Conservation (phyloP, 2,888 invertebrate genomes). For the Trachelus iudaicus region DNA sequence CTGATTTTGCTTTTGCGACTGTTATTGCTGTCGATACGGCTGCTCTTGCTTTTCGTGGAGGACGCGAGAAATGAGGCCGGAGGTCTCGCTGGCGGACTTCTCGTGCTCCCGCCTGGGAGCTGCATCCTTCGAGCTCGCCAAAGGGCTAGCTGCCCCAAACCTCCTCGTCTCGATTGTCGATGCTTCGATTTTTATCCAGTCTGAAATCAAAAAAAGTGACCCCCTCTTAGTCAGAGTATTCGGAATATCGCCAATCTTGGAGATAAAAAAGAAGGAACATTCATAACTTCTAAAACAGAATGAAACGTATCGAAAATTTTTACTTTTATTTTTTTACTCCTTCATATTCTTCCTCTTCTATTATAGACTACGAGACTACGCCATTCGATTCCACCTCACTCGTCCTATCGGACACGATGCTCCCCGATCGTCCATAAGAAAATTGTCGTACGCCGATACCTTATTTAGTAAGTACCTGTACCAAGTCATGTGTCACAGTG, state of each 20-base stretch:
- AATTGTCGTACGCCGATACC: slow-evolving; percentile 53
- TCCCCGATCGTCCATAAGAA: slow-evolving; percentile 47
- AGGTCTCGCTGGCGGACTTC: slow-evolving; percentile 60
- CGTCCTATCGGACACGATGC: not conserved
- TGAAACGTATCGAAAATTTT: not conserved
- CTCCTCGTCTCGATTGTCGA: slow-evolving; percentile 60
- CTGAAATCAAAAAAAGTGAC: slow-evolving; percentile 30
- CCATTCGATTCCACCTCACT: not conserved
- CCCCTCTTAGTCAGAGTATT: not conserved
- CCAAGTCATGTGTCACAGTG: slow-evolving; percentile 23
- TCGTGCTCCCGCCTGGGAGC: slow-evolving; percentile 66
- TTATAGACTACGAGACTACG: not conserved
- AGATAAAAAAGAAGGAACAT: too few relatives aligned
- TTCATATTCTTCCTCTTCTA: not conserved
- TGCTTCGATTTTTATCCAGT: slow-evolving; percentile 42
- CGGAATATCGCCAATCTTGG: not conserved
- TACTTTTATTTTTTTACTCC: not conserved
- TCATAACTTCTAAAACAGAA: too few relatives aligned
- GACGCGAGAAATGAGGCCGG: slow-evolving; percentile 50
- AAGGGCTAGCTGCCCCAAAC: slow-evolving; percentile 64
- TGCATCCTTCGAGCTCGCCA: slow-evolving; percentile 66
- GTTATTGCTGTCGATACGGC: slow-evolving; percentile 39
- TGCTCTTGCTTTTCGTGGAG: slow-evolving; percentile 49
- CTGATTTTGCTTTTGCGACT: slow-evolving; percentile 38
- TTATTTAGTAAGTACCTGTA: slow-evolving; percentile 45